Conservation (phyloP, 2,797 vertebrate species). For the Sebastes variabilis region DNA sequence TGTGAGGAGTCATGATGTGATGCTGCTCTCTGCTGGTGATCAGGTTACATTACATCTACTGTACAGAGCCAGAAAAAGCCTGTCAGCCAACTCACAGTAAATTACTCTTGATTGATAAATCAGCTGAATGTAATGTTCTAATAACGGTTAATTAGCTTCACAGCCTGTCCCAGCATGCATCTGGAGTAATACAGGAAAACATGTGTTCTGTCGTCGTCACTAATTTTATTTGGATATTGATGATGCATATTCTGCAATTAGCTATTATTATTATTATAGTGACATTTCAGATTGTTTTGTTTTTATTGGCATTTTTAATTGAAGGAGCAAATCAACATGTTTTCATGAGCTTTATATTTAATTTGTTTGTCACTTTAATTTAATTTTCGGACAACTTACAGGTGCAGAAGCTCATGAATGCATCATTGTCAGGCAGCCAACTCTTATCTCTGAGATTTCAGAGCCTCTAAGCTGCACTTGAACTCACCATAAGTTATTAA, state of each 20-base stretch:
- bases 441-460: neutral
- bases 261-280: neutral
- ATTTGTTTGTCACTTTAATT: neutral
- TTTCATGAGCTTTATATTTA: neutral
- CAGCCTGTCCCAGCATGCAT: neutral
- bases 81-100: neutral
- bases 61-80: neutral
- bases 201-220: neutral
- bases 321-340: neutral
- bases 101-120: neutral
- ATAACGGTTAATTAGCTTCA: neutral
- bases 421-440: neutral
- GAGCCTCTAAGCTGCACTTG: neutral
- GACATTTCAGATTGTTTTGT: neutral
- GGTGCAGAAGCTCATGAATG: neutral
- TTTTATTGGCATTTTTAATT: neutral
- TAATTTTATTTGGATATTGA: neutral
- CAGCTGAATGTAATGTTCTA: neutral
- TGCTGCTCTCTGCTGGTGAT: constrained; percentile 55
- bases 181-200: neutral
- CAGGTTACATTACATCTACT: neutral
- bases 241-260: neutral
- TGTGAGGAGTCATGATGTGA: neutral
- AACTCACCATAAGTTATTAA: neutral
- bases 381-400: neutral